Evolutionary conservation across 2,888 invertebrate genomes (phyloP).

Genomic region (Sarcophaga rosellei): DNA sequence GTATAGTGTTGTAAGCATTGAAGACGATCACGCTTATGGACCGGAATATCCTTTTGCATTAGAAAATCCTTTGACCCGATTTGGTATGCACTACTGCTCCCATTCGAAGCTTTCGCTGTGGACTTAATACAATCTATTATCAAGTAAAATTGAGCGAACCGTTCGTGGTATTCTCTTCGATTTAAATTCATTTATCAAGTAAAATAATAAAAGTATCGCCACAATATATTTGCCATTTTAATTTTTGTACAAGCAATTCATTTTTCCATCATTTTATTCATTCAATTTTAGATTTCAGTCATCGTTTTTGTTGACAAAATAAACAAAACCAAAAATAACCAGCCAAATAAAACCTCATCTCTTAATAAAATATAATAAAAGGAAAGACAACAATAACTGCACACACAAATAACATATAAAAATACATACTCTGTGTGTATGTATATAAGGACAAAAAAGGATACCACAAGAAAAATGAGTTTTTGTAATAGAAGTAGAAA

Average conservation of each 20-base stretch:
- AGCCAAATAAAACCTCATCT: not conserved
- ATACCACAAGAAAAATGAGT: not conserved
- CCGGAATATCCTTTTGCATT: no score
- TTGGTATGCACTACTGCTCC: no score
- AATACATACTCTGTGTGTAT: not conserved
- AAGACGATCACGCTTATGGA: no score
- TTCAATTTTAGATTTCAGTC: not conserved
- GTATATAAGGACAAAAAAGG: not conserved
- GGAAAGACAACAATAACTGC: not conserved
- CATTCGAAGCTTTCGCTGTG: no score
- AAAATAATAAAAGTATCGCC: no score
- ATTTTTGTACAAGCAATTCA: not conserved
- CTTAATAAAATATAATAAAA: conserved; percentile 21
- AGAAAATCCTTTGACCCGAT: no score
- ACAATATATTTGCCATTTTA: no score
- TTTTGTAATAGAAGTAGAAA: conserved; percentile 11
- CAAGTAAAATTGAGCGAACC: no score
- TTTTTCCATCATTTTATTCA: not conserved
- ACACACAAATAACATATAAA: not conserved
- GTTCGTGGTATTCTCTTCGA: no score
- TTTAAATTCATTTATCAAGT: no score
- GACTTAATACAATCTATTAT: no score
- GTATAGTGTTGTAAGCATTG: no score
- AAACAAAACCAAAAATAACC: not conserved
- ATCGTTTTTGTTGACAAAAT: conserved; percentile 17